phyloP scores from a whole-genome alignment of 2,113 vertebrate species.

The Picathartes gymnocephalus region DNA sequence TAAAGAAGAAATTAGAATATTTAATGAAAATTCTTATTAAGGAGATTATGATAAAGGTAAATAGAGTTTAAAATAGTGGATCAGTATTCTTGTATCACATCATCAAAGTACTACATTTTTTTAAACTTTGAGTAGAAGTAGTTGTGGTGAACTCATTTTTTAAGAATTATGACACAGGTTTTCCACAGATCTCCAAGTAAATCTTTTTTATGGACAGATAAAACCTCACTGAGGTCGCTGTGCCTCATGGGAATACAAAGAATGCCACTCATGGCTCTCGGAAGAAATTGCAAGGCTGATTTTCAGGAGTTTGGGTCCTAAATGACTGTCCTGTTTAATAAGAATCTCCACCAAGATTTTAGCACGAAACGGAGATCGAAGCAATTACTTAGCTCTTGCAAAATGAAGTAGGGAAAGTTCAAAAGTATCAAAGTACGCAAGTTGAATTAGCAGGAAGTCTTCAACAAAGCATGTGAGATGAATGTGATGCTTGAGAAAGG shows the following conservation, averaged over 20 bases:
- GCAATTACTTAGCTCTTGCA: conserved; percentile 10
- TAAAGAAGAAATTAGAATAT: background rate
- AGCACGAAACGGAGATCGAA: background rate
- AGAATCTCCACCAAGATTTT: background rate
- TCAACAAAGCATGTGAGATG: background rate
- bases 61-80: background rate
- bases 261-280: background rate
- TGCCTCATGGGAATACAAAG: background rate
- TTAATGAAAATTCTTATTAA: background rate
- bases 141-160: background rate
- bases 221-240: background rate
- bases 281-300: background rate
- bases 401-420: background rate
- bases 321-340: background rate
- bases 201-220: background rate
- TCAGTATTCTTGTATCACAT: background rate
- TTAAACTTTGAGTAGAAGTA: background rate
- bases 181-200: background rate
- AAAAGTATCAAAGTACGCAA: background rate
- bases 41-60: background rate
- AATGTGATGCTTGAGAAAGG: background rate
- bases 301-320: background rate
- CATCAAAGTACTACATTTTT: background rate
- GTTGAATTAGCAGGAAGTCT: background rate
- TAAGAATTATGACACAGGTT: background rate